Conservation (phyloP, 2,797 vertebrate species). For the Neomorphus geoffroyi region DNA sequence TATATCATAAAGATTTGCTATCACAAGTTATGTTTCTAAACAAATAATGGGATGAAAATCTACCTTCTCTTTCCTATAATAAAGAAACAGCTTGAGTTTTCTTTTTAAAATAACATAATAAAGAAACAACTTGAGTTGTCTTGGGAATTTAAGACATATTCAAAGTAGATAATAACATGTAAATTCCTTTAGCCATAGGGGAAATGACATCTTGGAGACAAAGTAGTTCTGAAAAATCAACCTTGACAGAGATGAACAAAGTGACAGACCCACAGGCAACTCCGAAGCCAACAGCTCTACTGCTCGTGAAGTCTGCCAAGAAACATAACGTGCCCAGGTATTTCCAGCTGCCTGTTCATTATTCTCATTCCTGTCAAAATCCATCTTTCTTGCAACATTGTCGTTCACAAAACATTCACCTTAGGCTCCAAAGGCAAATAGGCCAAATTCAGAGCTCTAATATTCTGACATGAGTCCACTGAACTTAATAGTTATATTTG, state of each 20-base stretch:
- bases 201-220: neutral
- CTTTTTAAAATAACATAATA: neutral
- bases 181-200: neutral
- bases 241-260: neutral
- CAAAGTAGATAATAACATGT: neutral
- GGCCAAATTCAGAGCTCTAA: neutral
- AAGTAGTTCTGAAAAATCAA: slow-evolving; percentile 52
- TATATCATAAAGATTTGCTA: neutral
- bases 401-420: neutral
- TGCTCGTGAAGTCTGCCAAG: slow-evolving; percentile 8
- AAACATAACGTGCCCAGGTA: slow-evolving; percentile 50
- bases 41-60: neutral
- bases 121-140: neutral
- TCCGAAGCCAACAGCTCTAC: neutral
- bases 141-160: neutral
- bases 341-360: slow-evolving; percentile 60
- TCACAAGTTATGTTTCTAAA: neutral
- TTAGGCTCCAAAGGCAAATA: slow-evolving; percentile 18
- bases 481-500: neutral
- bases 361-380: slow-evolving; percentile 61
- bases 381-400: slow-evolving; percentile 11
- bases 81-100: neutral
- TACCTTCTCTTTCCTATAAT: neutral
- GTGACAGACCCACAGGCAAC: too few relatives aligned
- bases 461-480: neutral